Base-by-base conservation (phyloP, 2,797 vertebrate species). In the Naso thynnoides region DNA sequence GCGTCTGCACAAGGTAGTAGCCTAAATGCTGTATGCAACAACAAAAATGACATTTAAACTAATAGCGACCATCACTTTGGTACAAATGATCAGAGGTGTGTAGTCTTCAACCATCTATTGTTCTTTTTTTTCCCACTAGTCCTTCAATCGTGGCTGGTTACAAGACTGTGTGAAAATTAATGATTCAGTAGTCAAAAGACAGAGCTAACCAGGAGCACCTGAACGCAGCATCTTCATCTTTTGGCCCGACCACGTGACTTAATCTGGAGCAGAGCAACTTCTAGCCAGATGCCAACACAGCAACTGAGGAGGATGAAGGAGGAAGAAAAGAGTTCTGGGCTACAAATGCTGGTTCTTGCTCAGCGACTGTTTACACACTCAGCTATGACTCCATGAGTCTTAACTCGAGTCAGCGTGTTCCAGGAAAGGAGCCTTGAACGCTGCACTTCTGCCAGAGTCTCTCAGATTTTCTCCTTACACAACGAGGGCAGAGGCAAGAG, bases 241-340 rank as follows among this genome's bases (percentile, higher is more conserved):
- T 6, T 41, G 24, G 2, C 5, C 24, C 54, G 58, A 54, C 53
- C 92, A 93, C 88, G 88, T 94, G 90, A 92, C 76, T 61, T 11
- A 38, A 88, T 39, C 62, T 64, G 49, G 73, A 83, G 66, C 58
- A 19, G 50, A 65, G 60, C 45, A 57, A 65, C 71, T 52, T 21
- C 7, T 56, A 78, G 70, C 81, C 89, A 91, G 85, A 89, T 84
- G 89, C 88, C 89, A 91, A 70, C 88, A 82, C 86, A 84, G 81
- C 88, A 88, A 65, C n/a, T 19, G 11, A 58, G n/a, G 47, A 18
- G 59, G n/a, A 57, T 45, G 31, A 3, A 36, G 23, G 7, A 47
- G 45, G n/a, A 47, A 13, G 18, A 24, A 47, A 23, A 36, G 26
- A 36, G 21, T 42, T 18, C 13, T 21, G 4, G 21, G 7, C 13